Evolutionary conservation across 2,797 vertebrate species (phyloP).

Genomic region (Glossophaga mutica): DNA sequence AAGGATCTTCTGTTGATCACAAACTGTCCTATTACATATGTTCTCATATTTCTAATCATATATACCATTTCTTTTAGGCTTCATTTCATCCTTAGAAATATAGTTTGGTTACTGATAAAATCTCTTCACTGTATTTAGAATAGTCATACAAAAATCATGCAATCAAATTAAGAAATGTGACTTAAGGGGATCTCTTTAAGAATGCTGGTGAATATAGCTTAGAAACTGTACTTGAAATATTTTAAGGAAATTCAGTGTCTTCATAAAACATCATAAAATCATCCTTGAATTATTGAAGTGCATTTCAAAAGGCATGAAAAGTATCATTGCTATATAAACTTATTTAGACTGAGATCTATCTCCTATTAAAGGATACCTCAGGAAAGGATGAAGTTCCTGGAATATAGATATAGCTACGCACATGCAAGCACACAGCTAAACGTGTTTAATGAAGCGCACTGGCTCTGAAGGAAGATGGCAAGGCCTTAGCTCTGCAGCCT

Average conservation of each 20-base stretch:
- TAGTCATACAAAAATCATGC: background rate
- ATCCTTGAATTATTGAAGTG: background rate
- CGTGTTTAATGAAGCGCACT: background rate
- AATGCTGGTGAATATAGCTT: background rate
- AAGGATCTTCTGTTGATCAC: background rate
- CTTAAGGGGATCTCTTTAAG: background rate
- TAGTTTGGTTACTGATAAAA: background rate
- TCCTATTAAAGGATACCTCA: background rate
- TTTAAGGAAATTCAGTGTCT: background rate
- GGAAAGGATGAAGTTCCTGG: background rate
- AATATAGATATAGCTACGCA: background rate
- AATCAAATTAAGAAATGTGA: background rate
- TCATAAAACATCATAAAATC: background rate
- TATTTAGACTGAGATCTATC: background rate
- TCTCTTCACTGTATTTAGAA: background rate
- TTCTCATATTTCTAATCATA: background rate
- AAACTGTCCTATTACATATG: background rate
- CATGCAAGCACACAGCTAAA: background rate
- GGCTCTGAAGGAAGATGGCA: background rate
- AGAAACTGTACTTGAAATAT: background rate
- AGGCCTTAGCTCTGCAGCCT: background rate
- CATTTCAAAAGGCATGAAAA: background rate
- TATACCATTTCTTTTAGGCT: background rate
- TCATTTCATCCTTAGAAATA: background rate
- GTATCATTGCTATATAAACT: background rate